Base-by-base conservation (phyloP, 2,113 vertebrate genomes). In the Heterocephalus glaber region DNA sequence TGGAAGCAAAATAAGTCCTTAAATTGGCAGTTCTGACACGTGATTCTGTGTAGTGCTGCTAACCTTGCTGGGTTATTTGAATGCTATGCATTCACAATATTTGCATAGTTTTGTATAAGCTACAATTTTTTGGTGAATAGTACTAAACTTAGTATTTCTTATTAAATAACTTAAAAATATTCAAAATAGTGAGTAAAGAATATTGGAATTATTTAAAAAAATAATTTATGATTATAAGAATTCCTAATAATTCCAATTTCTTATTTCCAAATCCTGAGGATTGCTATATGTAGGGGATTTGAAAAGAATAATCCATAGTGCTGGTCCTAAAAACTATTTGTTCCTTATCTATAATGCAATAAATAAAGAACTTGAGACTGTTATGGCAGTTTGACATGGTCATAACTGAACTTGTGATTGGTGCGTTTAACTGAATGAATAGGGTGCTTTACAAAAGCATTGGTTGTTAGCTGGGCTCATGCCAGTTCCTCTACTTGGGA, bases 1-100 rank as follows among this genome's bases (percentile, higher is more conserved):
- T 84, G 86, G 77, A 96, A 96, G 52, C 90, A 94, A 85, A 93
- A 12, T 89, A 93, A 60, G 44, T 66, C 47, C 60, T 79, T 85
- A 85, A 85, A 60, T 95, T 89, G 86, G 61, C 86, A 83, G 33
- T 81, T 93, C 77, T 93, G 90, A 93, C 12, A 65, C 13, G 3
- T 56, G 68, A 70, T 68, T 89, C 44, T 82, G 52, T 19, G 3
- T 38, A 33, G 26, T 90, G 56, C 60, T 87, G 4, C 41, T 93
- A 86, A 61, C 41, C 28, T 84, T 92, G 60, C 24, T 77, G 52
- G 49, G 28, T 86, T 83, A 82, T 96, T 95, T 13, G 54, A 87
- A 63, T 88, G 52, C 49, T 82, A 1, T 41, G 63, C 2, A 44
- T 76, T 86, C 30, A 12, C 41, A 89, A 54, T 85, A 47, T 83